Evolutionary conservation across 2,888 invertebrate genomes (phyloP), one percentile per base, ranked within the genome.

Genomic region (Archips crataeganus): DNA sequence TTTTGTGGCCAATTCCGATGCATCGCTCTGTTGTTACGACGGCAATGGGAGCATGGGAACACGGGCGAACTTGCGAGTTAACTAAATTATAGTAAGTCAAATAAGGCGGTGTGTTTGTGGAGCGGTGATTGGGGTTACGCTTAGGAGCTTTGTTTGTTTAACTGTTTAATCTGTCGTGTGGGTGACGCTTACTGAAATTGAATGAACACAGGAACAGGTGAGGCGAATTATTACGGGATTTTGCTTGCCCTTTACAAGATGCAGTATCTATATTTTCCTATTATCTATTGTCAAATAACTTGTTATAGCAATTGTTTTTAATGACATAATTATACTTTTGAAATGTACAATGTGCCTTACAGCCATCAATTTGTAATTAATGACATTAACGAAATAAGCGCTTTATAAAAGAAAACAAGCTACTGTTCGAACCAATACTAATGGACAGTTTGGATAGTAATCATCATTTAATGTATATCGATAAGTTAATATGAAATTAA

Each of bases 1-100:
- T 92, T 91, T 90, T 93, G 90, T 90, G 90, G 89, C 93, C 93
- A 91, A 94, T 93, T 91, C 88, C 88, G 83, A 90, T 90, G 90
- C 90, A 89, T 87, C 82, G 85, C 81, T 84, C 81, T 82, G 90
- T 90, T 89, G 91, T 91, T 88, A 87, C 85, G 85, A 85, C 82
- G 82, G 85, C 87, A 94, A 92, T 93, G 87, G 92, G 92, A 92
- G 92, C 94, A 93, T 94, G 94, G 90, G 94, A 94, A 93, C 86
- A 86, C 86, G 77, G 82, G 83, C 82, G 76, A 82, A 87, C 82
- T 87, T 82, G 81, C 45, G 83, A 84, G 85, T 86, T 87, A 89
- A 90, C 88, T 86, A 86, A 91, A 91, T 92, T 90, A 89, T 90
- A 89, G 87, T 87, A 87, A 88, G 86, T 87, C 90, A 92, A 92